Conservation (phyloP, 1,140 invertebrate genomes). For the Drosophila nebulosa region DNA sequence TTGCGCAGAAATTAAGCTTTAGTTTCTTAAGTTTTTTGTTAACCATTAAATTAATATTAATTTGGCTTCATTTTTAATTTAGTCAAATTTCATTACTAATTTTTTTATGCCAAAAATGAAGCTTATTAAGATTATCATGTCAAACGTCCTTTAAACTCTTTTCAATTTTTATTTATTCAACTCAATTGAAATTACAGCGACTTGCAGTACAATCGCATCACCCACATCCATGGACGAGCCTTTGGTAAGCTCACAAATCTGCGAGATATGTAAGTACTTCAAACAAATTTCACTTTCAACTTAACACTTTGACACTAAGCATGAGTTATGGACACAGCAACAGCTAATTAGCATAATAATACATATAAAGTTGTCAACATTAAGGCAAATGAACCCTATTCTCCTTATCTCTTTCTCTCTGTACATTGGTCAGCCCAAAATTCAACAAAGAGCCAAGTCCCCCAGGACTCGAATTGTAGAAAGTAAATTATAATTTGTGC, state of each 20-base stretch:
- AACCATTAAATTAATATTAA: no score
- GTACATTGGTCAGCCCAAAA: constrained; percentile 23
- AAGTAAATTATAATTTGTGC: constrained; percentile 41
- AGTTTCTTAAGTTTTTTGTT: no score
- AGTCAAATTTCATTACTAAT: not conserved
- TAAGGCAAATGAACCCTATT: constrained; percentile 35
- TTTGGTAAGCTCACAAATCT: constrained; percentile 63
- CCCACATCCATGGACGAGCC: constrained; percentile 72
- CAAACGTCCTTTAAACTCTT: no score
- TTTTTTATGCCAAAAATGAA: not conserved
- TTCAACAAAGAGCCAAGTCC: constrained; percentile 7
- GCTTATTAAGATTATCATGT: no score
- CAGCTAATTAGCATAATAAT: constrained; percentile 59
- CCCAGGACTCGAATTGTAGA: constrained; percentile 7
- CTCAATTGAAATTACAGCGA: constrained; percentile 43
- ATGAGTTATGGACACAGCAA: constrained; percentile 36
- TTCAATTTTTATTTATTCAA: not conserved
- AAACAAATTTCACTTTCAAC: not conserved
- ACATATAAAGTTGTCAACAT: constrained; percentile 32
- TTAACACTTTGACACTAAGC: constrained; percentile 35
- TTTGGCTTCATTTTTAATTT: no score
- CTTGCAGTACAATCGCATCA: constrained; percentile 75
- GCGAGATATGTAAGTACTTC: constrained; percentile 78
- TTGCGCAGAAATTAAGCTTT: no score
- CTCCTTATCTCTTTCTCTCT: not conserved